These are phyloP conservation scores for Lochmaea capreae DNA, from an alignment of 2,888 invertebrate species.

Conservation along the genomic window DNA sequence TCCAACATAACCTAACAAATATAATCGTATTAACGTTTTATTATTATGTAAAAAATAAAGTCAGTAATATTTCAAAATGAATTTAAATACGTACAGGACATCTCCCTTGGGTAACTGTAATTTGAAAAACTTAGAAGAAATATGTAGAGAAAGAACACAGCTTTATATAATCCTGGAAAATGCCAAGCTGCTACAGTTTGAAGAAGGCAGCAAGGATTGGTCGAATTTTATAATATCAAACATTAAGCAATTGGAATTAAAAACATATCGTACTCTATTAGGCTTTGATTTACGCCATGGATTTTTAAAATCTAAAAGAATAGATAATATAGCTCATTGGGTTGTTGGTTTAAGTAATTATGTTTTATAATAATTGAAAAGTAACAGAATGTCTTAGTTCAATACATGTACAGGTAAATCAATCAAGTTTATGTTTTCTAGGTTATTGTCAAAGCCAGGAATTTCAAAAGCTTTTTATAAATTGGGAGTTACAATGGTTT, in stretches of 20 bases:
- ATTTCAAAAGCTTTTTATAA: constrained; percentile 33
- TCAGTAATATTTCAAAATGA: not conserved
- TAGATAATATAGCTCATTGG: constrained; percentile 42
- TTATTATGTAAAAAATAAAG: too few species aligned
- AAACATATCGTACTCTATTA: constrained; percentile 21
- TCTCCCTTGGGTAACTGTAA: constrained; percentile 2
- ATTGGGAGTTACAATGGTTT: constrained; percentile 43
- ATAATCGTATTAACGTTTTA: too few species aligned
- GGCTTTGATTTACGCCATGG: not conserved
- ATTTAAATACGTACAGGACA: constrained; percentile 24
- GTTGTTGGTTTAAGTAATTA: constrained; percentile 41
- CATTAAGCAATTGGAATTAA: constrained; percentile 14
- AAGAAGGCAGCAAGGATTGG: constrained; percentile 19
- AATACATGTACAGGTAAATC: too few species aligned
- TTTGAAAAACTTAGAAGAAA: not conserved
- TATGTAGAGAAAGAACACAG: constrained; percentile 21
- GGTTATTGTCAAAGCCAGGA: constrained; percentile 38
- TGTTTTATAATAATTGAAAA: not conserved
- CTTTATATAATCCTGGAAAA: constrained; percentile 28
- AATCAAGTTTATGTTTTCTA: constrained; percentile 21
- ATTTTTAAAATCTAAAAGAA: constrained; percentile 14
- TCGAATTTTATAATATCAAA: constrained; percentile 15
- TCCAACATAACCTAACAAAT: too few species aligned
- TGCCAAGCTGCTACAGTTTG: constrained; percentile 7
- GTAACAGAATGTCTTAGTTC: too few species aligned